Percentiles rank a stretch among this genome's conserved stretches.
Conservation (phyloP, 2,888 invertebrate genomes). For the Melanotus villosus region DNA sequence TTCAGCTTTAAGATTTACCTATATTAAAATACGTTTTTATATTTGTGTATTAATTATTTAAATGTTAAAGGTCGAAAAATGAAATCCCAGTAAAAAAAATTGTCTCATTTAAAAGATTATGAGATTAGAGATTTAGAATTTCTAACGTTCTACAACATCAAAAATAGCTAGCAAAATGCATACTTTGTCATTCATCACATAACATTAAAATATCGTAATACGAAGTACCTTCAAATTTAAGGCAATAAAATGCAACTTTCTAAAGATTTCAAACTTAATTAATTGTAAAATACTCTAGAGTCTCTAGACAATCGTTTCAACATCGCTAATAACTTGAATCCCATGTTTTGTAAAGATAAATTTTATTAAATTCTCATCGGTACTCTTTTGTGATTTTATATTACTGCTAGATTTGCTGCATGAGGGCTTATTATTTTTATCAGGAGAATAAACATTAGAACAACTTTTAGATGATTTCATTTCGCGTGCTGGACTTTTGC, state of each 20-base stretch:
- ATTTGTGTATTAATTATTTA: too few species aligned
- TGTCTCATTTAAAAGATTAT: too few species aligned
- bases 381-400: constrained; percentile 70
- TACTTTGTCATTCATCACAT: neutral
- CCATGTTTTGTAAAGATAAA: constrained; percentile 84
- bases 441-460: constrained; percentile 58
- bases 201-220: neutral
- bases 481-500: constrained; percentile 61
- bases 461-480: constrained; percentile 66
- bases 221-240: too few species aligned
- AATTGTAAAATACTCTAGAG: neutral
- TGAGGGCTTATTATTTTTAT: constrained; percentile 51
- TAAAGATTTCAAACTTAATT: neutral
- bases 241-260: neutral
- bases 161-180: constrained; percentile 3
- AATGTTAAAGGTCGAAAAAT: too few species aligned
- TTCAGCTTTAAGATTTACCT: too few species aligned
- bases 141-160: neutral
- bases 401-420: constrained; percentile 63
- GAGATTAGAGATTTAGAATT: neutral
- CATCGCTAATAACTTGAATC: constrained; percentile 84
- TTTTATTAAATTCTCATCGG: constrained; percentile 73
- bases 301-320: constrained; percentile 78
- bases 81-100: too few species aligned
- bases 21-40: too few species aligned